Evolutionary conservation across 2,888 invertebrate genomes (phyloP).

Genomic region (Habroteleia sp.): DNA sequence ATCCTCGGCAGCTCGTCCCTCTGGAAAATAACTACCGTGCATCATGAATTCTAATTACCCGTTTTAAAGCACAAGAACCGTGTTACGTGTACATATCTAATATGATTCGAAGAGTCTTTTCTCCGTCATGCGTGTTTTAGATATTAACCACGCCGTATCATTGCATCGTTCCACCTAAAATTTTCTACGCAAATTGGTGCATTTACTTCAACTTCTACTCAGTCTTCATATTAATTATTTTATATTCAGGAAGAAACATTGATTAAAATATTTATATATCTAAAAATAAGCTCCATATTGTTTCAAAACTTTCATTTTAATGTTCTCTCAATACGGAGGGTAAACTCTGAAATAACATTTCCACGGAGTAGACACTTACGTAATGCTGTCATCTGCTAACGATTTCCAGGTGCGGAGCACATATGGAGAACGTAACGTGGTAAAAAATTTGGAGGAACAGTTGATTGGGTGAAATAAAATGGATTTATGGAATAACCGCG

Average conservation of each 20-base stretch:
- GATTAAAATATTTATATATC: too few species aligned
- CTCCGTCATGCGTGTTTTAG: constrained; percentile 47
- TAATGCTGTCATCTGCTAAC: constrained; percentile 47
- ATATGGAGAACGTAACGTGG: constrained; percentile 48
- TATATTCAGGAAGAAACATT: too few species aligned
- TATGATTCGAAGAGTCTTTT: constrained; percentile 58
- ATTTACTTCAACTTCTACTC: too few species aligned
- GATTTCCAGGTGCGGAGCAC: constrained; percentile 48
- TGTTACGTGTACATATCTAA: constrained; percentile 52
- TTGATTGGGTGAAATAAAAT: constrained; percentile 27
- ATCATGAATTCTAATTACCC: constrained; percentile 75
- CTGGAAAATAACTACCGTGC: constrained; percentile 72
- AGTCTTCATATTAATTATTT: too few species aligned
- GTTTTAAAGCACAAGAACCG: constrained; percentile 64
- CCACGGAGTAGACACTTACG: constrained; percentile 2
- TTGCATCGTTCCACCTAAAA: too few species aligned
- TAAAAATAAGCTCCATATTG: too few species aligned
- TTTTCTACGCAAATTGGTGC: too few species aligned
- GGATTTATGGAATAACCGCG: constrained; percentile 3
- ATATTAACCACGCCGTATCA: constrained; percentile 23
- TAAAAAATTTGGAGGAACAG: neutral
- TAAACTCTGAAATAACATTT: too few species aligned
- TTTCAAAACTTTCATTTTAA: too few species aligned
- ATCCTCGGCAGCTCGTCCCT: constrained; percentile 69
- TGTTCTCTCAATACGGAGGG: too few species aligned